These are phyloP conservation scores for Microplitis deprimator DNA, from an alignment of 2,888 invertebrate species.

Conservation along the genomic window DNA sequence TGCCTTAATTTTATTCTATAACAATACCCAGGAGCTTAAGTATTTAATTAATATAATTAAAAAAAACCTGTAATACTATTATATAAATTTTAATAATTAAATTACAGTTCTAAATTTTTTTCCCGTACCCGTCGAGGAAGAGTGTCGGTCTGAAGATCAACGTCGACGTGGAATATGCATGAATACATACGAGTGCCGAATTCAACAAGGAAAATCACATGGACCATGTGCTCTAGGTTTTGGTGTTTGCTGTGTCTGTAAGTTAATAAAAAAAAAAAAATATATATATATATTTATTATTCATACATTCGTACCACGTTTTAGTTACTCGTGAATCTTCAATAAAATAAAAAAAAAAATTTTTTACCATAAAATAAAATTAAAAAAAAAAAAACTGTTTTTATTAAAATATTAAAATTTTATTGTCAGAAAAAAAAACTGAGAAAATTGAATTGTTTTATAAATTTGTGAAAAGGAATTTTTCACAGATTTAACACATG, in stretches of 20 bases:
- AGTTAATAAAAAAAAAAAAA: conserved; percentile 69
- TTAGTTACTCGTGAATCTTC: not conserved
- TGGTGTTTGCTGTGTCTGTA: conserved; percentile 89
- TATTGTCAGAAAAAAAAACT: conserved; percentile 22
- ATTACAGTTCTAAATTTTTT: conserved; percentile 84
- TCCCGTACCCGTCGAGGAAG: conserved; percentile 86
- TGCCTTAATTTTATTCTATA: too few relatives aligned
- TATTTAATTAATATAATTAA: too few relatives aligned
- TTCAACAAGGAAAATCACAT: conserved; percentile 79
- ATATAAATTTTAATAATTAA: not conserved
- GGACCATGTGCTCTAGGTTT: conserved; percentile 88
- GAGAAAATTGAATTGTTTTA: conserved; percentile 21
- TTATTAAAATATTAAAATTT: not conserved
- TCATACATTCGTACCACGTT: not conserved
- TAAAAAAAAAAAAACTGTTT: too few relatives aligned
- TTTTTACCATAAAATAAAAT: too few relatives aligned
- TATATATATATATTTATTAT: not conserved
- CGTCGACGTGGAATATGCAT: conserved; percentile 83
- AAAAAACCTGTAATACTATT: not conserved
- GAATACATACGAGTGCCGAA: conserved; percentile 87
- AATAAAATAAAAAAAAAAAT: too few relatives aligned
- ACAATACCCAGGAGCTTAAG: too few relatives aligned
- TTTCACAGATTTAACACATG: not conserved
- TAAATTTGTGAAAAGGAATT: not conserved
- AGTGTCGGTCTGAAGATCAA: conserved; percentile 82